Conservation (phyloP, 2,113 vertebrate genomes). For the Dasyprocta punctata region DNA sequence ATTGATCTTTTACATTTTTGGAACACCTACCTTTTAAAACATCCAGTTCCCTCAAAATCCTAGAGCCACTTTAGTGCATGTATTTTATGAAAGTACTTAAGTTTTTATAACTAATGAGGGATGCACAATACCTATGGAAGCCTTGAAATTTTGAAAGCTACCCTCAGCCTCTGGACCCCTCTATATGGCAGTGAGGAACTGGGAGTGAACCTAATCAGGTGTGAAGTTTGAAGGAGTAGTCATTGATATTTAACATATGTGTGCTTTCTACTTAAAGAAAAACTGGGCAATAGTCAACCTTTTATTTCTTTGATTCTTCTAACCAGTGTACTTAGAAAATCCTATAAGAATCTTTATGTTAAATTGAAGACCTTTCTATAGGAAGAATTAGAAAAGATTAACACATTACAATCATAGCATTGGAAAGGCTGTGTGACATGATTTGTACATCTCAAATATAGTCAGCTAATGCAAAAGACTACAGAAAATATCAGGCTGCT, state of each 20-base stretch:
- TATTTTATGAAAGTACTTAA: constrained; percentile 34
- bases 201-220: neutral
- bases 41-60: constrained; percentile 25
- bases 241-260: neutral
- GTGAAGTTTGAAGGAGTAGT: neutral
- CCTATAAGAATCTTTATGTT: neutral
- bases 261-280: constrained; percentile 25
- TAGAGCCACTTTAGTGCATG: neutral
- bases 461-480: neutral
- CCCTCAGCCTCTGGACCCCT: neutral
- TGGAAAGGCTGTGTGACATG: neutral
- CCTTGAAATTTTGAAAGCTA: constrained; percentile 21
- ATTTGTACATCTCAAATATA: neutral
- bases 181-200: neutral
- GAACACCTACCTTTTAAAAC: constrained; percentile 50
- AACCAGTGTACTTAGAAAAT: neutral
- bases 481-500: neutral
- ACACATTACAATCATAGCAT: neutral
- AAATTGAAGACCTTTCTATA: neutral
- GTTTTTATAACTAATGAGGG: constrained; percentile 48
- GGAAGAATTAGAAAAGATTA: neutral
- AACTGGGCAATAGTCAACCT: neutral
- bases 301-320: neutral
- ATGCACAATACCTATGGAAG: constrained; percentile 39
- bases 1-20: constrained; percentile 26